Conservation (phyloP, 2,888 invertebrate species). For the Pyrrhia umbra region DNA sequence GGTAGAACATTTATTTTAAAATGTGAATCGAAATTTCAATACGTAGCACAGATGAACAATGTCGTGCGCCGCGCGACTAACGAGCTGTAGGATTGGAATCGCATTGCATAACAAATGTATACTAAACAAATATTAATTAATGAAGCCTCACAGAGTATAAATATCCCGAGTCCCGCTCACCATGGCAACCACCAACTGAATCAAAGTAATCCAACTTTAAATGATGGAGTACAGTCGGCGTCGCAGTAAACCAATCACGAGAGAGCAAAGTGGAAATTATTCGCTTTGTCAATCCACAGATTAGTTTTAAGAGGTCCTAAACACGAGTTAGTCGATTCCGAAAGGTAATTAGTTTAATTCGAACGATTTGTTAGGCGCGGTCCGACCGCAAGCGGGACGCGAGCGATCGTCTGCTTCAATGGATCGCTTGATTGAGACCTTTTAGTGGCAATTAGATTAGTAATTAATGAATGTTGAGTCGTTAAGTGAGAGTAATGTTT, state of each 20-base stretch:
- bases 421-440: conserved; percentile 21
- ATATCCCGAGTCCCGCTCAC: background rate
- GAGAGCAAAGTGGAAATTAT: conserved; percentile 58
- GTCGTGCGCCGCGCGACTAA: background rate
- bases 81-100: background rate
- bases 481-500: background rate
- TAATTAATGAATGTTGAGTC: conserved; percentile 13
- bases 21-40: background rate
- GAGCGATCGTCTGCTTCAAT: conserved; percentile 6
- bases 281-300: conserved; percentile 67
- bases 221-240: conserved; percentile 40
- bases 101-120: background rate
- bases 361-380: conserved; percentile 58
- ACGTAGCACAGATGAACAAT: background rate
- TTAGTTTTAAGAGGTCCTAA: conserved; percentile 70
- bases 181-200: conserved; percentile 32
- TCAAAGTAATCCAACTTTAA: conserved; percentile 57
- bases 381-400: conserved; percentile 34
- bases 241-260: conserved; percentile 59
- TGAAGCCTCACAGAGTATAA: background rate
- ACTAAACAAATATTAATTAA: background rate
- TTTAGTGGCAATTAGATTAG: conserved; percentile 1
- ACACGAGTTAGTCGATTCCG: conserved; percentile 69
- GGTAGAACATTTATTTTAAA: too few species aligned
- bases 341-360: conserved; percentile 72